A percentile compares a stretch with the other conserved stretches of the same genome.
Conservation (phyloP, 53 echinoderm and acorn worm species). For the Henricia sp. region DNA sequence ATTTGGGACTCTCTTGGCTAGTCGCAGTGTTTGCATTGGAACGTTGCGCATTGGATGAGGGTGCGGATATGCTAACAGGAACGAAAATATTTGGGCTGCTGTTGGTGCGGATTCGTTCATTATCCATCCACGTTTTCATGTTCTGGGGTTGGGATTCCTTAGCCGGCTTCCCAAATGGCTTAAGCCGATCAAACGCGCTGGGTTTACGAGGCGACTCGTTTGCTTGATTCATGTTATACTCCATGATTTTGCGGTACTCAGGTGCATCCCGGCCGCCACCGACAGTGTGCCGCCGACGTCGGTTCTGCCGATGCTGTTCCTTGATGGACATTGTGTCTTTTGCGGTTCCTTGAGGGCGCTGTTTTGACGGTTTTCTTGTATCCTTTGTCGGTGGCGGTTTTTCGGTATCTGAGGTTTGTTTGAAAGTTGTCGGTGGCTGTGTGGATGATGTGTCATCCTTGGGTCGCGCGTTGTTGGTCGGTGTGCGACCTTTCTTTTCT, state of each 20-base stretch:
- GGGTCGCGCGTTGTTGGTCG: conserved; percentile 46
- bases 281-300: conserved; percentile 85
- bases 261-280: conserved; percentile 77
- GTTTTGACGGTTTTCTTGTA: neutral
- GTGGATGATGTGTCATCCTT: conserved; percentile 12
- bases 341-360: conserved; percentile 23
- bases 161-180: conserved; percentile 77
- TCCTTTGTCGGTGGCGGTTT: conserved; percentile 4
- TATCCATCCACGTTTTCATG: conserved; percentile 78
- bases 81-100: conserved; percentile 69
- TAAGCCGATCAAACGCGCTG: conserved; percentile 80
- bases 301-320: conserved; percentile 77
- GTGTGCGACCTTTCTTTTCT: conserved; percentile 75
- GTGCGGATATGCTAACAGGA: conserved; percentile 26
- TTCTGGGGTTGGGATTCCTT: conserved; percentile 63
- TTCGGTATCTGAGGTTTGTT: neutral
- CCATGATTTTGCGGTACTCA: conserved; percentile 74
- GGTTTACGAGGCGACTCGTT: conserved; percentile 37
- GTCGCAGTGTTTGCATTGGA: conserved; percentile 13
- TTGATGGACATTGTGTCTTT: conserved; percentile 79
- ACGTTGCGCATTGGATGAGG: neutral
- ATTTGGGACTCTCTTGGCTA: conserved; percentile 14
- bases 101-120: conserved; percentile 67
- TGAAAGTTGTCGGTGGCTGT: conserved; percentile 31
- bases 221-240: conserved; percentile 39